phyloP scores from a whole-genome alignment of 2,797 vertebrate genomes.

The Gadopsis marmoratus region DNA sequence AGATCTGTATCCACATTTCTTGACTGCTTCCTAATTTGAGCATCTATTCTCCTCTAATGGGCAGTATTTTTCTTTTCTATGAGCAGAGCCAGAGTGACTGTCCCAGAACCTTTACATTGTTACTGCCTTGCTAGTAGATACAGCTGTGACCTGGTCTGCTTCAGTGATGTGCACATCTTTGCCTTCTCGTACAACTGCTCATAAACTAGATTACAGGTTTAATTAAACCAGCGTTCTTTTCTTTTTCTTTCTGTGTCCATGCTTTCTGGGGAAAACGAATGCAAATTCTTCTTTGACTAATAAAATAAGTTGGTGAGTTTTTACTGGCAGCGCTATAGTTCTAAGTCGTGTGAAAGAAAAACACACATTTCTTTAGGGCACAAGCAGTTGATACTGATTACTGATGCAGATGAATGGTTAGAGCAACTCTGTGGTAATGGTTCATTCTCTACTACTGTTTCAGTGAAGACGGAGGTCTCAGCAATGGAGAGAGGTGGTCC shows the following conservation, averaged over 20 bases:
- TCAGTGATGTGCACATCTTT: conserved; percentile 23
- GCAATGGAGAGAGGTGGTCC: conserved; percentile 74
- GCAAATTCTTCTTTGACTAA: neutral
- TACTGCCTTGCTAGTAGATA: conserved; percentile 30
- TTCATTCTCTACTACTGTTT: conserved; percentile 13
- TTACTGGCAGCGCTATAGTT: neutral
- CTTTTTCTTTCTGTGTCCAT: too few relatives aligned
- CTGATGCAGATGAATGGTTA: too few relatives aligned
- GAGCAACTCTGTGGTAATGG: neutral
- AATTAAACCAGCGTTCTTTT: conserved; percentile 18
- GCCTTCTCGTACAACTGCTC: conserved; percentile 17
- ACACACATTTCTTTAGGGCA: too few relatives aligned
- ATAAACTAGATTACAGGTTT: conserved; percentile 13
- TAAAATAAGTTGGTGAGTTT: conserved; percentile 1
- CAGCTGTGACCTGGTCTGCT: conserved; percentile 54
- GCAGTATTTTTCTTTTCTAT: conserved; percentile 16
- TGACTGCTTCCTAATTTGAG: conserved; percentile 20
- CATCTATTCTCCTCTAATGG: conserved; percentile 21
- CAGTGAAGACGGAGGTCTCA: conserved; percentile 67
- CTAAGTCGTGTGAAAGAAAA: neutral
- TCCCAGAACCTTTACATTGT: conserved; percentile 47
- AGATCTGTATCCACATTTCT: conserved; percentile 1
- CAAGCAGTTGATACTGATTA: too few relatives aligned
- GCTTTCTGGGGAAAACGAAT: neutral
- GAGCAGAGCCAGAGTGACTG: conserved; percentile 18